Conservation (phyloP, 2,113 vertebrate genomes). For the Silurus asotus region DNA sequence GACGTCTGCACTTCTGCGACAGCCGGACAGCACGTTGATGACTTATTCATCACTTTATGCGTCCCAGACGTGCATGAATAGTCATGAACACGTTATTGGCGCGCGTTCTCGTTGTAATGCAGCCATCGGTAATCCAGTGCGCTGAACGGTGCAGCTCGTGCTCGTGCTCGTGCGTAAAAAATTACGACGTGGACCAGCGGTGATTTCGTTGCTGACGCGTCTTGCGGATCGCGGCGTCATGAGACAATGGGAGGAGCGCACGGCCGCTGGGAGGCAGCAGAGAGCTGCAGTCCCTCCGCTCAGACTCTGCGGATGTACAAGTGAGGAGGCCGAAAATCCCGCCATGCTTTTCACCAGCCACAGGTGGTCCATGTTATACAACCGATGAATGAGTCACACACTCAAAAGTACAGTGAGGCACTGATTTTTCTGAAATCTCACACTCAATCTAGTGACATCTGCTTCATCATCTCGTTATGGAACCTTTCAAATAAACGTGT, state of each 20-base stretch:
- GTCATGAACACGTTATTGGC: neutral
- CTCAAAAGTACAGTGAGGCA: neutral
- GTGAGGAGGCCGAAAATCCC: slow-evolving; percentile 13
- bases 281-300: slow-evolving; percentile 30
- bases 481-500: neutral
- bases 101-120: neutral
- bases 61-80: neutral
- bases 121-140: neutral
- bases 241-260: too few relatives aligned
- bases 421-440: neutral
- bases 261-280: slow-evolving; percentile 52
- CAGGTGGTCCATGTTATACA: slow-evolving; percentile 48
- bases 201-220: neutral
- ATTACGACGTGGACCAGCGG: neutral
- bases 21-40: neutral
- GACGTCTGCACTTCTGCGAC: neutral
- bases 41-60: neutral
- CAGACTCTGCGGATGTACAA: neutral
- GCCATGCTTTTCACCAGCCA: slow-evolving; percentile 8
- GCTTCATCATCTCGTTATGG: neutral
- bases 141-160: neutral
- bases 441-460: neutral
- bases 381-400: slow-evolving; percentile 37
- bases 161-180: neutral
- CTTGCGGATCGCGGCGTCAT: neutral